phyloP scores from a whole-genome alignment of 1,140 invertebrate genomes.

The Potamilus streckersoni region DNA sequence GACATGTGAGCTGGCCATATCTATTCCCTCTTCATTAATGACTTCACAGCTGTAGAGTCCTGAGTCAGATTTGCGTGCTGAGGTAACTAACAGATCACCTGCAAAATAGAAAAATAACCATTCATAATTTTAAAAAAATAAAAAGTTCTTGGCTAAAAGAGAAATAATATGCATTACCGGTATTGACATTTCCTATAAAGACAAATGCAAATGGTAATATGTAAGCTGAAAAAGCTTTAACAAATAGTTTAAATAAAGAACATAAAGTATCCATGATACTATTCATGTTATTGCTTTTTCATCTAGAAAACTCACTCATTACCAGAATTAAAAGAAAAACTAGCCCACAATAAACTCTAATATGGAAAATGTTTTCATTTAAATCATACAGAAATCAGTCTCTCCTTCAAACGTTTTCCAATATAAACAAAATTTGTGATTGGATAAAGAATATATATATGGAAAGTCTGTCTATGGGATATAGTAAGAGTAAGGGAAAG shows the following conservation, averaged over 20 bases:
- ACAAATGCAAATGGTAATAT: neutral
- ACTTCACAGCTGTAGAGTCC: slow-evolving; percentile 64
- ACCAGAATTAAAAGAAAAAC: too few species aligned
- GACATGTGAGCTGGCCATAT: slow-evolving; percentile 61
- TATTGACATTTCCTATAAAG: neutral
- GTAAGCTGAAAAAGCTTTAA: neutral
- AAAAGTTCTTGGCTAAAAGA: neutral
- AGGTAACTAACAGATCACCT: slow-evolving; percentile 62
- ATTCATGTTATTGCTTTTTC: neutral
- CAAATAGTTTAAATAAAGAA: neutral
- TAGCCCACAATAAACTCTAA: too few species aligned
- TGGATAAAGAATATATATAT: too few species aligned
- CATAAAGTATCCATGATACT: neutral
- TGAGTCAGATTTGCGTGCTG: slow-evolving; percentile 54
- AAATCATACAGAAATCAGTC: too few species aligned
- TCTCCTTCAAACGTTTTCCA: too few species aligned
- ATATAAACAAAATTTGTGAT: too few species aligned
- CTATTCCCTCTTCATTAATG: slow-evolving; percentile 62
- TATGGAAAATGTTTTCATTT: too few species aligned
- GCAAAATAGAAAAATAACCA: slow-evolving; percentile 7
- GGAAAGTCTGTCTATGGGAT: too few species aligned
- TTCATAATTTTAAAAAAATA: neutral
- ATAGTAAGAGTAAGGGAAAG: too few species aligned
- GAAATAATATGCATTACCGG: neutral
- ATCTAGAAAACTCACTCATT: too few species aligned